Evolutionary conservation across 2,888 invertebrate species (phyloP).

Genomic region (Cheilosia urbana): DNA sequence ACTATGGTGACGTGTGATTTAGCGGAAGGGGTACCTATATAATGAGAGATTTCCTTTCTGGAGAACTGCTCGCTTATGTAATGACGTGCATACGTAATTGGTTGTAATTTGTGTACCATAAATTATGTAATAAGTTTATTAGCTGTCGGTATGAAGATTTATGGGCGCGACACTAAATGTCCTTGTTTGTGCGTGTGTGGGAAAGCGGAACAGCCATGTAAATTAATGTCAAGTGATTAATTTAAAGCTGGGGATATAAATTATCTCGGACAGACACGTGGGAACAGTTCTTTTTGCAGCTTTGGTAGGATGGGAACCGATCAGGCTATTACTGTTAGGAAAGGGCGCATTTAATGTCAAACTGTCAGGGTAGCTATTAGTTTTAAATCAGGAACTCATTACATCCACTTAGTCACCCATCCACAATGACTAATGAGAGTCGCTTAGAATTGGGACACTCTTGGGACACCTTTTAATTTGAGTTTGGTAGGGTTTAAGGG

Average conservation of each 20-base stretch:
- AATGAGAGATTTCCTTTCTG: constrained; percentile 60
- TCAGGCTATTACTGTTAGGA: no score
- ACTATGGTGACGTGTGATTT: not conserved
- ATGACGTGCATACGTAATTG: constrained; percentile 40
- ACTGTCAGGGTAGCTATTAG: no score
- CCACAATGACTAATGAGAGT: no score
- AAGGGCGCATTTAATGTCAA: no score
- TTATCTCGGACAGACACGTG: not conserved
- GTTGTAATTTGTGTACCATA: constrained; percentile 25
- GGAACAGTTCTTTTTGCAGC: no score
- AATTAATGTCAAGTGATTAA: constrained; percentile 19
- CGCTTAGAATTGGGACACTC: no score
- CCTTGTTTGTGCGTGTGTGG: not conserved
- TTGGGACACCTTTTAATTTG: no score
- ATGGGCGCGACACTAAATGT: not conserved
- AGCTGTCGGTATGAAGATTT: constrained; percentile 19
- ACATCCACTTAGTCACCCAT: no score
- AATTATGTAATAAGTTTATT: constrained; percentile 47
- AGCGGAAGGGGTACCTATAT: constrained; percentile 20
- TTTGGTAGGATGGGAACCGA: no score
- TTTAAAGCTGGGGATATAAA: not conserved
- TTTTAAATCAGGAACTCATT: no score
- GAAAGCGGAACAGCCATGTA: not conserved
- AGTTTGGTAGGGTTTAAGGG: no score
- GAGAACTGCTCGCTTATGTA: constrained; percentile 38